Conservation (phyloP, 2,113 vertebrate species). For the human region GRCh38 chr15:70471001-70471500, state of each 20-base stretch:
- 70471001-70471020: background rate
- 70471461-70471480: background rate
- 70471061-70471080: background rate
- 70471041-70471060: background rate
- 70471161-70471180: conserved; percentile 66
- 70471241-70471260: conserved; percentile 75
- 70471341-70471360: background rate
- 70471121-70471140: conserved; percentile 2
- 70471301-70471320: conserved; percentile 56
- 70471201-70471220: conserved; percentile 69
- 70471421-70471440: background rate
- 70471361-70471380: background rate
- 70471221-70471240: conserved; percentile 77
- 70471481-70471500: background rate
- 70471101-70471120: background rate
- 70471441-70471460: background rate
- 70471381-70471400: background rate
- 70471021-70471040: background rate
- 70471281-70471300: conserved; percentile 59
- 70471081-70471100: background rate
- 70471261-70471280: conserved; percentile 65
- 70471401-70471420: fast-evolving
- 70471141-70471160: conserved; percentile 29
- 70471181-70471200: conserved; percentile 63
- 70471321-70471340: background rate